These are phyloP conservation scores for Syngnathus scovelli DNA, from an alignment of 2,113 vertebrate species.

Conservation along the genomic window DNA sequence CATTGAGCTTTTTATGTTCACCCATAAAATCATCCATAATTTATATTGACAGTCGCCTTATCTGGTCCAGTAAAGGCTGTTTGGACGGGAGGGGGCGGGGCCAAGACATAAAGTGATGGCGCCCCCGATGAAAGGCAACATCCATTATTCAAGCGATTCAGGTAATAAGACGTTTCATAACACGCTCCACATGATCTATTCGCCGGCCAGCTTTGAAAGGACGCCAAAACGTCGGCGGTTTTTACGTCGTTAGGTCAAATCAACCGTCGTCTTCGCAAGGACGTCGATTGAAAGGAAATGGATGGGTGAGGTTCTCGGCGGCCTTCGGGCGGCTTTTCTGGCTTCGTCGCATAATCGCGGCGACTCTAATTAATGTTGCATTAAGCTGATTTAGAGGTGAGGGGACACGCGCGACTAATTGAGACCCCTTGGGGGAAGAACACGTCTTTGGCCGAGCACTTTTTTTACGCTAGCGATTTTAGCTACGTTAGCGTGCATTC, in stretches of 20 bases:
- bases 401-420: conserved; percentile 44
- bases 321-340: background rate
- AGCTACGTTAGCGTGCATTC: background rate
- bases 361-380: conserved; percentile 46
- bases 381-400: conserved; percentile 50
- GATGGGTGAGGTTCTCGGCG: no score
- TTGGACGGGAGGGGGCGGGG: background rate
- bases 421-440: conserved; percentile 46
- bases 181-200: background rate
- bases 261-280: background rate
- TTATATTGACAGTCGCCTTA: conserved; percentile 34
- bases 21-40: conserved; percentile 51
- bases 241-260: background rate
- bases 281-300: background rate
- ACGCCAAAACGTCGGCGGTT: background rate
- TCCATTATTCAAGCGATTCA: conserved; percentile 9
- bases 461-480: background rate
- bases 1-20: conserved; percentile 45
- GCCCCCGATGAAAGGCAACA: conserved; percentile 16
- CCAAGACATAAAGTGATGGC: background rate
- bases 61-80: conserved; percentile 24
- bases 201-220: background rate
- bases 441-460: conserved; percentile 7
- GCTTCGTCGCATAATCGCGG: conserved; percentile 32
- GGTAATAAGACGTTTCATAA: conserved; percentile 6